phyloP scores from a whole-genome alignment of 2,113 vertebrate species.

The Alligator sinensis region DNA sequence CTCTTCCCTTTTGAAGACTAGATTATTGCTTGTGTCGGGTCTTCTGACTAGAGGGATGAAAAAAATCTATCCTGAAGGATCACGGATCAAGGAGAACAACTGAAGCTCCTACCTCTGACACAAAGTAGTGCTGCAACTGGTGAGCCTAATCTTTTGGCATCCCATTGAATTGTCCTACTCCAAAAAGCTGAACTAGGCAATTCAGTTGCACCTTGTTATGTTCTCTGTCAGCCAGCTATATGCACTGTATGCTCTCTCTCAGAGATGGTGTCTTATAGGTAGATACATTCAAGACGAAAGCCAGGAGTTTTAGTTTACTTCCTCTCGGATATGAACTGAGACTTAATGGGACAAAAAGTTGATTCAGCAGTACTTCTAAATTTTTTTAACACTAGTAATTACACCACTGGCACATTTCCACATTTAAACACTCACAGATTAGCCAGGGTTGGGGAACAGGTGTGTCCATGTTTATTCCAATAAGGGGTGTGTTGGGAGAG shows the following conservation, averaged over 20 bases:
- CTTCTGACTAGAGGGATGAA: not conserved
- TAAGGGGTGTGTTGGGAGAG: too few relatives aligned
- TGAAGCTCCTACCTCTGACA: not conserved
- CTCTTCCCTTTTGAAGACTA: not conserved
- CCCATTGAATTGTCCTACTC: not conserved
- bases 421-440: not conserved
- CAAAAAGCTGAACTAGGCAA: too few relatives aligned
- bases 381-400: not conserved
- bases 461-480: not conserved
- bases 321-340: not conserved
- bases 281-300: not conserved
- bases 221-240: not conserved
- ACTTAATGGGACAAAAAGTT: not conserved
- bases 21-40: not conserved
- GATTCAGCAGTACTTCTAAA: not conserved
- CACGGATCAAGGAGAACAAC: not conserved
- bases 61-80: not conserved
- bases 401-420: not conserved
- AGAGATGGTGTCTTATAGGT: not conserved
- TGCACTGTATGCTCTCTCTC: not conserved
- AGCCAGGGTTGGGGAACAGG: accelerated
- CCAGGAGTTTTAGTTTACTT: not conserved
- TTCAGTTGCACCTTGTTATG: not conserved
- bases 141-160: not conserved
- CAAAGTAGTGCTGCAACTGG: not conserved